Evolutionary conservation across 2,113 vertebrate species (phyloP), one percentile per base, ranked within the genome.

Genomic region (Panthera tigris): DNA sequence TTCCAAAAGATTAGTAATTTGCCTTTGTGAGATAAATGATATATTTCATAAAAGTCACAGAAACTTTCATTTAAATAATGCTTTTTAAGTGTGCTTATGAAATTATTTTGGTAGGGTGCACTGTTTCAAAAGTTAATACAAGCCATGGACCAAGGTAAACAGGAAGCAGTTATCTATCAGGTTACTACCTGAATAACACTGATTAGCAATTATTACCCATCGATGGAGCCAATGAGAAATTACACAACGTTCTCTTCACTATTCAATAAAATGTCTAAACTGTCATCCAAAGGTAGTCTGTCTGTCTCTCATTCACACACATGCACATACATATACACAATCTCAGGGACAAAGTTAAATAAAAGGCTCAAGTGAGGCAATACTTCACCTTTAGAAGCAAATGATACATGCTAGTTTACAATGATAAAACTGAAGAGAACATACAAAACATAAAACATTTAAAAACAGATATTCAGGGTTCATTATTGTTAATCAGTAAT

Each of bases 1-100:
- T 87, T 98, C 98, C 71, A 98, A 98, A 98, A 99, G 94, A 50
- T 98, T 98, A 93, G 83, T 85, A 36, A 99, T 97, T 98, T 99
- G 99, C 86, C 99, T 99, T 98, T 97, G 94, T 97, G 55, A 98
- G 94, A 98, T 18, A 97, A 95, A 97, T 23, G 12, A 83, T 31
- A 50, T 25, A 85, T 73, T 94, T 95, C 63, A 73, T 84, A 83
- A 84, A 94, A 89, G 65, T 52, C 33, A 95, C 3, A 96, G 21
- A 95, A 95, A 63, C 3, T 94, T 96, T 90, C 19, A 97, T 63
- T 94, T 31, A 88, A 90, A 76, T 31, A 92, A 90, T 8, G 41
- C 4, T 81, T 79, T 74, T 48, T 90, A 91, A 95, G 78, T 73
- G n/a, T 61, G 78, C 80, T 90, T 74, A 50, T 82, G 14, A 97